Evolutionary conservation across 2,888 invertebrate species (phyloP).

Genomic region (Andricus quercusramuli): DNA sequence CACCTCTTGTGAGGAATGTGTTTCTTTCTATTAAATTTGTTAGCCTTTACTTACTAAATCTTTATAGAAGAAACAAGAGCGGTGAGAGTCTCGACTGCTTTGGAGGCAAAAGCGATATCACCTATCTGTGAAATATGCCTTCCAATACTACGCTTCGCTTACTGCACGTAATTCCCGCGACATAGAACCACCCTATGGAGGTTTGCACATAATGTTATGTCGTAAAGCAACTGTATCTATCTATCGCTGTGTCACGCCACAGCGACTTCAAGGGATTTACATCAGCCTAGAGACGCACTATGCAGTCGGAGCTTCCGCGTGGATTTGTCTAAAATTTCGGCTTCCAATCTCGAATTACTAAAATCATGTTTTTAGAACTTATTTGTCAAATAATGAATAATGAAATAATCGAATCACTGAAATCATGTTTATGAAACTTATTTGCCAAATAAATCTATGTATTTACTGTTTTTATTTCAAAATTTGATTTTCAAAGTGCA

Average conservation of each 20-base stretch:
- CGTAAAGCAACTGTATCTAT: slow-evolving; percentile 1
- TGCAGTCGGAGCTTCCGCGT: neutral
- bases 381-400: too few relatives aligned
- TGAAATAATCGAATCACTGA: too few relatives aligned
- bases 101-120: neutral
- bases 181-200: neutral
- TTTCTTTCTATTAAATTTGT: neutral
- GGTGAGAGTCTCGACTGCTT: neutral
- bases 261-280: neutral
- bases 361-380: too few relatives aligned
- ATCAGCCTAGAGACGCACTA: neutral
- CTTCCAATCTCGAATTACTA: neutral
- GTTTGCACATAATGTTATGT: neutral
- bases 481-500: too few relatives aligned
- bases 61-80: neutral
- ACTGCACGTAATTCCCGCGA: neutral
- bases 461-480: too few relatives aligned
- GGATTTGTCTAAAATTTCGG: neutral
- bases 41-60: neutral
- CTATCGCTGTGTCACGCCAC: slow-evolving; percentile 1
- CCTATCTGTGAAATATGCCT: slow-evolving; percentile 7
- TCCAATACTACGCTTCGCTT: slow-evolving; percentile 7
- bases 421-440: too few relatives aligned
- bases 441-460: too few relatives aligned
- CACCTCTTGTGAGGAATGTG: neutral